These are phyloP conservation scores for Dynastes hyllus DNA, from an alignment of 2,888 invertebrate genomes.

Conservation along the genomic window DNA sequence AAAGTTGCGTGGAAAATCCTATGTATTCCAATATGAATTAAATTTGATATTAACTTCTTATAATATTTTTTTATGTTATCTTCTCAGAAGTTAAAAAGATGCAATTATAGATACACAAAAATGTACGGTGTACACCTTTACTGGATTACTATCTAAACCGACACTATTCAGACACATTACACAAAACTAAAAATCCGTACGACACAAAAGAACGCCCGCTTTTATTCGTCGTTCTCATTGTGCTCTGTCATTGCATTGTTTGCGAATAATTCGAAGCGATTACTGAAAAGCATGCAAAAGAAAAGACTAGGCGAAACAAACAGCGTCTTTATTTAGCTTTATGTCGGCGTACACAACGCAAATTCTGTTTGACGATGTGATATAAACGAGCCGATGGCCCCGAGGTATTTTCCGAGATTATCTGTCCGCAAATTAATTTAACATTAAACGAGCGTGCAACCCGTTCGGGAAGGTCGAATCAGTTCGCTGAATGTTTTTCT, in stretches of 20 bases:
- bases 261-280: background rate
- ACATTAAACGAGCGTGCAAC: slow-evolving; percentile 40
- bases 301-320: slow-evolving; percentile 10
- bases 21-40: too few relatives aligned
- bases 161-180: background rate
- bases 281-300: background rate
- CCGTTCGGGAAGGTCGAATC: slow-evolving; percentile 45
- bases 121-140: too few relatives aligned
- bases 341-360: background rate
- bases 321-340: slow-evolving; percentile 6
- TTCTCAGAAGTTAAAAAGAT: too few relatives aligned
- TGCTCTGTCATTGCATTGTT: background rate
- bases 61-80: too few relatives aligned
- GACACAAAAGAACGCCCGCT: background rate
- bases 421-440: slow-evolving; percentile 41
- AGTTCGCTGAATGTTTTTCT: slow-evolving; percentile 27
- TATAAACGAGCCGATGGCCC: slow-evolving; percentile 14
- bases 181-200: background rate
- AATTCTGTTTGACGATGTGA: slow-evolving; percentile 20
- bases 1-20: too few relatives aligned
- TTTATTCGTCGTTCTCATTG: slow-evolving; percentile 4
- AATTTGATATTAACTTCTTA: too few relatives aligned
- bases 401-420: slow-evolving; percentile 32
- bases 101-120: too few relatives aligned
- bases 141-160: too few relatives aligned